phyloP scores from a whole-genome alignment of 2,888 invertebrate genomes.

The Caenorhabditis macrosperma region DNA sequence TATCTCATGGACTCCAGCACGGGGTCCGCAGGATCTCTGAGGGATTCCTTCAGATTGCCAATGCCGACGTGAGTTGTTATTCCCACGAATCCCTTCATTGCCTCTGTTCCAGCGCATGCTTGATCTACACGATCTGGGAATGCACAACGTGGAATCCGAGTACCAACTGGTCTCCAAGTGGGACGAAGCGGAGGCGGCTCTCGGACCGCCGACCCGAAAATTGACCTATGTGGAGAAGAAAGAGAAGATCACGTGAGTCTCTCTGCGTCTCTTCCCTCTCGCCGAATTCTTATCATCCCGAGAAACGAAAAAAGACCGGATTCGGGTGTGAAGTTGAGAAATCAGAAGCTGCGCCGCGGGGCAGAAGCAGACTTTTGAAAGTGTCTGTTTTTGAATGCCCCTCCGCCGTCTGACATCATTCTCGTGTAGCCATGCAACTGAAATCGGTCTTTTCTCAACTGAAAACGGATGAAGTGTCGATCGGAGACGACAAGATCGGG shows the following conservation, averaged over 20 bases:
- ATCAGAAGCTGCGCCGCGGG: neutral
- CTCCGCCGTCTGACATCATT: constrained; percentile 16
- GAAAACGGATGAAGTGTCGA: constrained; percentile 37
- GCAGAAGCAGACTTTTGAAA: constrained; percentile 28
- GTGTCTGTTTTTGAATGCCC: constrained; percentile 14
- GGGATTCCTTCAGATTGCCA: constrained; percentile 54
- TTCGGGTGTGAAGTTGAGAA: constrained; percentile 17
- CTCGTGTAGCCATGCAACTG: constrained; percentile 33
- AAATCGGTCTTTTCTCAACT: constrained; percentile 24
- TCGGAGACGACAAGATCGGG: constrained; percentile 36
- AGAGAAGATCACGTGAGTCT: constrained; percentile 65
- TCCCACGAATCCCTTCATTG: neutral
- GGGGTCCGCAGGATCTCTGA: constrained; percentile 56
- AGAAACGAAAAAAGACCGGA: constrained; percentile 20
- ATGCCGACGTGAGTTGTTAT: constrained; percentile 49
- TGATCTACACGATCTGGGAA: constrained; percentile 55
- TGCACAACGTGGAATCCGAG: constrained; percentile 62
- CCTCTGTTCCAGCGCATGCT: constrained; percentile 43
- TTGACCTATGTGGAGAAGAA: constrained; percentile 56
- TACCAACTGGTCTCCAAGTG: constrained; percentile 52
- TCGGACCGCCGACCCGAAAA: constrained; percentile 42
- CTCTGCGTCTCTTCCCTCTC: neutral
- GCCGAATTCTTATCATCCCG: constrained; percentile 11
- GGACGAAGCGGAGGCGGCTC: constrained; percentile 37
- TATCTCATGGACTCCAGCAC: constrained; percentile 51